A percentile compares a stretch with the other conserved stretches of the same genome.
Conservation (phyloP, 1,140 invertebrate genomes). For the Bombus haemorrhoidalis region DNA sequence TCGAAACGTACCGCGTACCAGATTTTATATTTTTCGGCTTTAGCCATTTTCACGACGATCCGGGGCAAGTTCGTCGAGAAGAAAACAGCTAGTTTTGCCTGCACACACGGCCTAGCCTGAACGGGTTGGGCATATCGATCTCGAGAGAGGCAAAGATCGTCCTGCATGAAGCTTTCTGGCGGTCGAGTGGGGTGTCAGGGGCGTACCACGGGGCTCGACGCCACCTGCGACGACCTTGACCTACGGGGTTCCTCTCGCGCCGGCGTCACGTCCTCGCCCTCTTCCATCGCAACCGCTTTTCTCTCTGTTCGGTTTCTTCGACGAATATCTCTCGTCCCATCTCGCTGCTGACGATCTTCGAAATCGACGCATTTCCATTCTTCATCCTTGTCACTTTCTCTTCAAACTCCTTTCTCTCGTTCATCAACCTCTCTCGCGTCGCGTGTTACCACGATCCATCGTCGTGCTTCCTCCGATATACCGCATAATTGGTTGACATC, state of each 20-base stretch:
- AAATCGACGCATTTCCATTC: background rate
- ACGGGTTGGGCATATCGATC: constrained; percentile 84
- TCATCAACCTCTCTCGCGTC: background rate
- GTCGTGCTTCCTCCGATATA: background rate
- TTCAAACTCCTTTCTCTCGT: background rate
- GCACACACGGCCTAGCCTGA: background rate
- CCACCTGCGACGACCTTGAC: constrained; percentile 78
- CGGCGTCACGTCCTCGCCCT: constrained; percentile 76
- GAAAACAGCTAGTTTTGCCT: background rate
- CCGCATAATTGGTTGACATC: accelerated
- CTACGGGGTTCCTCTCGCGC: constrained; percentile 78
- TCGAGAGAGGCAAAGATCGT: constrained; percentile 77
- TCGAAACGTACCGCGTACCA: too few species aligned
- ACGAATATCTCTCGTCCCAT: background rate
- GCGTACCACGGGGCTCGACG: constrained; percentile 50
- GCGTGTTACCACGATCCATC: too few species aligned
- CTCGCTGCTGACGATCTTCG: accelerated
- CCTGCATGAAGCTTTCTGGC: constrained; percentile 76
- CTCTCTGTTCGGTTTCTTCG: constrained; percentile 3
- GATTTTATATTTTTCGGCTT: too few species aligned
- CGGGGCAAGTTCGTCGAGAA: background rate
- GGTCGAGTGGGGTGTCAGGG: constrained; percentile 64
- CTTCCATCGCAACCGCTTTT: constrained; percentile 2
- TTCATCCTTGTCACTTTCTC: background rate
- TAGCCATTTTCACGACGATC: too few species aligned